Conservation (phyloP, 2,888 invertebrate species). For the Drosophila paucipuncta region DNA sequence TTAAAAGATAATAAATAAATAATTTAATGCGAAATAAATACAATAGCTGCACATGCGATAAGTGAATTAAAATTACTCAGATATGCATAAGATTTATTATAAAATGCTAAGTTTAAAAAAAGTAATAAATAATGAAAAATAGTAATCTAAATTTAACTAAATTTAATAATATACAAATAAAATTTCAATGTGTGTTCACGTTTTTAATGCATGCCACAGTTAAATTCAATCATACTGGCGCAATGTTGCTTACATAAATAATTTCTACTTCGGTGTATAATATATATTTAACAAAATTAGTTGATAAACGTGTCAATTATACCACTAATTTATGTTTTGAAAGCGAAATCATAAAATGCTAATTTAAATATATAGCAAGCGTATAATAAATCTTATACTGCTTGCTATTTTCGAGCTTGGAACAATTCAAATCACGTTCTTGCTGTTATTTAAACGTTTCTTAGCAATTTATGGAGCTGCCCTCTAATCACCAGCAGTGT, state of each 20-base stretch:
- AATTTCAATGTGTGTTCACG: not conserved
- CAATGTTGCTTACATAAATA: not conserved
- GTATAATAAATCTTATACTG: not conserved
- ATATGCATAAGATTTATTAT: conserved; percentile 9
- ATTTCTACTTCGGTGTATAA: not conserved
- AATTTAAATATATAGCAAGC: not conserved
- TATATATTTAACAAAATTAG: not conserved
- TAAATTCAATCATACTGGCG: not conserved
- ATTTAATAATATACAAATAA: not conserved
- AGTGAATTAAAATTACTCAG: not conserved
- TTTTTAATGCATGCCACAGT: not conserved
- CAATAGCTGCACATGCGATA: not conserved
- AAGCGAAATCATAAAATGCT: not conserved
- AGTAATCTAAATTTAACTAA: not conserved
- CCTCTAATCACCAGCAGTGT: conserved; percentile 24
- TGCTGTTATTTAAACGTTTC: not conserved
- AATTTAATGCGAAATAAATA: not conserved
- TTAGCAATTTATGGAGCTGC: conserved; percentile 12
- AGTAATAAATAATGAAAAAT: not conserved
- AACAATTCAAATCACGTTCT: conserved; percentile 2
- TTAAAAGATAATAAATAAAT: conserved; percentile 7
- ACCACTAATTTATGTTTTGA: too few relatives aligned
- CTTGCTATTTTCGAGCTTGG: too few relatives aligned
- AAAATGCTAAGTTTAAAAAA: conserved; percentile 7
- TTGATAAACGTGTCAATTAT: not conserved